Evolutionary conservation across 2,797 vertebrate species (phyloP).

Genomic region (Champsocephalus esox): DNA sequence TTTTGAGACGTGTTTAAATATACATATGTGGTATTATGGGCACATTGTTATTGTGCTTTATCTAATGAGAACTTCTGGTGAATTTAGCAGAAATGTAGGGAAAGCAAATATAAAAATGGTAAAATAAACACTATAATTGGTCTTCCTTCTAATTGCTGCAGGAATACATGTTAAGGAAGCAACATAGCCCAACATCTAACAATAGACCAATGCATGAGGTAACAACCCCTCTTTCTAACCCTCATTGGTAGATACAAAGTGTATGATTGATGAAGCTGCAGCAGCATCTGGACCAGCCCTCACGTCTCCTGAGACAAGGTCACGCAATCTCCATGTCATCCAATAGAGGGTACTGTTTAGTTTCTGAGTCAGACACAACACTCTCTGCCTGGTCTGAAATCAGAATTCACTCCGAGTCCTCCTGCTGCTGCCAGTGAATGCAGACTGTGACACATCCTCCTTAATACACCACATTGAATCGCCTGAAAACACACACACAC

Average conservation of each 20-base stretch:
- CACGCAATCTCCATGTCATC: slow-evolving; percentile 72
- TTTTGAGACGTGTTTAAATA: too few species aligned
- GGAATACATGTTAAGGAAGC: too few species aligned
- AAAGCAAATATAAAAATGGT: too few species aligned
- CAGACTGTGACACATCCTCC: slow-evolving; percentile 46
- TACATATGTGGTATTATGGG: too few species aligned
- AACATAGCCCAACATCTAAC: too few species aligned
- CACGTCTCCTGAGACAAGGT: slow-evolving; percentile 14
- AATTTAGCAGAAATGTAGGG: too few species aligned
- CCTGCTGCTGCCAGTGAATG: slow-evolving; percentile 47
- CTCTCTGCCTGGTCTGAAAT: slow-evolving; percentile 49
- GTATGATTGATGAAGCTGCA: slow-evolving; percentile 23
- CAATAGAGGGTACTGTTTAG: slow-evolving; percentile 87
- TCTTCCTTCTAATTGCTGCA: too few species aligned
- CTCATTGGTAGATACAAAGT: slow-evolving; percentile 16
- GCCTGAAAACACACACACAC: slow-evolving; percentile 30
- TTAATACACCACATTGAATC: slow-evolving; percentile 12
- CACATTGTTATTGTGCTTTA: too few species aligned
- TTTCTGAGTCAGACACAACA: slow-evolving; percentile 68
- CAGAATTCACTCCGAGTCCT: slow-evolving; percentile 56
- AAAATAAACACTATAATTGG: too few species aligned
- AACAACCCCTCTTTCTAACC: too few species aligned
- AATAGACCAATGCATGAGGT: too few species aligned
- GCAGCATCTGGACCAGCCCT: background rate
- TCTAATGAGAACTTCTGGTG: too few species aligned